Base-by-base conservation (phyloP, 2,888 invertebrate genomes). In the Alentia gelatinosa region DNA sequence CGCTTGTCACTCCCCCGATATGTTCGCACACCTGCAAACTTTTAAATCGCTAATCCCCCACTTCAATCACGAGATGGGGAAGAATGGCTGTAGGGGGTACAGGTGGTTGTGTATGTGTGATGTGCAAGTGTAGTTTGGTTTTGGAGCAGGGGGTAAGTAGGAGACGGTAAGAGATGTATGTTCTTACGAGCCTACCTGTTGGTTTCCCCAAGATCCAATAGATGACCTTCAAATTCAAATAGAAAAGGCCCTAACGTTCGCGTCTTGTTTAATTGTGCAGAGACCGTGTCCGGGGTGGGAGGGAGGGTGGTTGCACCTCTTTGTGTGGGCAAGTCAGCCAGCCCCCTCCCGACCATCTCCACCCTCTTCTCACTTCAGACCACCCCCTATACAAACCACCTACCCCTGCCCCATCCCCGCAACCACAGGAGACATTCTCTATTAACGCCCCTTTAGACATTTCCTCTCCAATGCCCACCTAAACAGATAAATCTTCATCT, bases 241-340 rank as follows among this genome's bases (percentile, higher is more conserved):
- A 39, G 79, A 39, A 79, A 9, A 39, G 79, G 37, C 39, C n/a
- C 39, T 39, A 79, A 79, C 79, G 79, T 35, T 39, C 79, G 79
- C 37, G 35, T 35, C 79, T 79, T 79, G 79, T 79, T 79, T 79
- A 37, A 79, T 79, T 79, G 79, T 79, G 79, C 79, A 79, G 37
- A 4, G 5, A 79, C 79, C 79, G 79, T 79, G 79, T 79, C 79
- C 15, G 74, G 74, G 74, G 74, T 26, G 15, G 68, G 68, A 33
- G 26, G 19, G 79, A 79, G 79, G 79, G 23, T 19, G 15, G 23
- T 35, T 35, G 35, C 79, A 79, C 23, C 35, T 35, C 37, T 79
- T 79, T 79, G 79, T 79, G 39, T 79, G 23, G 3, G 79, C 37
- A 74, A 15, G n/a, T 33, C 74, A 26, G 4, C 15, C 63, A 33